Evolutionary conservation across 2,797 vertebrate species (phyloP), one percentile per base, ranked within the genome.

Genomic region (Galaxias olidus): DNA sequence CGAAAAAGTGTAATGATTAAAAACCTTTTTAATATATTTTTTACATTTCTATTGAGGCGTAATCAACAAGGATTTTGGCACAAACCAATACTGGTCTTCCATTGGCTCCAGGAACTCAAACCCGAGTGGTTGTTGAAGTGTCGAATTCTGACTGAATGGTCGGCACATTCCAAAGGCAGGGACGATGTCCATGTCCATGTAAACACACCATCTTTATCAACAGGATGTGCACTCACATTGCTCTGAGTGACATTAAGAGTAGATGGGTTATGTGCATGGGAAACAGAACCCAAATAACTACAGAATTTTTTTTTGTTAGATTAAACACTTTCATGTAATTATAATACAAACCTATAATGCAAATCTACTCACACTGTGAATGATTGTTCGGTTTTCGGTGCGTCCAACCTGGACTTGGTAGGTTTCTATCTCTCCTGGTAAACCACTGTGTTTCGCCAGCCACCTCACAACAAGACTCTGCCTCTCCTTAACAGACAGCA

Each of bases 91-190:
- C 74, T 69, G 14, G 80, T 86, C 62, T 9, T 59, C 90, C 88
- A 90, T 55, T 58, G 11, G 48, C 85, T 89, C 89, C 89, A 91
- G 40, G 72, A 69, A 66, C 84, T 76, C 0, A 46, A 17, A 5
- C 11, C n/a, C 8, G 66, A 78, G 6, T 51, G 55, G 46, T 73
- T 75, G 46, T 67, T 73, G 51, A 86, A 20, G 18, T 5, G 4
- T 70, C 87, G 81, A 19, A 90, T 75, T 57, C 88, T 87, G 60
- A 84, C 84, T 0, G 82, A 88, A 72, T 91, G 88, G 74, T 89
- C 69, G 0, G 66, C 74, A 65, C 90, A 90, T 58, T 89, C 75
- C 59, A 90, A 79, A 18, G 90, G 89, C 58, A 91, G 51, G 2
- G 77, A 72, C 9, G 88, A 90, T 12, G 58, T 73, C 89, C 88